phyloP scores from a whole-genome alignment of 1,140 invertebrate genomes.

The Heliconius himera region DNA sequence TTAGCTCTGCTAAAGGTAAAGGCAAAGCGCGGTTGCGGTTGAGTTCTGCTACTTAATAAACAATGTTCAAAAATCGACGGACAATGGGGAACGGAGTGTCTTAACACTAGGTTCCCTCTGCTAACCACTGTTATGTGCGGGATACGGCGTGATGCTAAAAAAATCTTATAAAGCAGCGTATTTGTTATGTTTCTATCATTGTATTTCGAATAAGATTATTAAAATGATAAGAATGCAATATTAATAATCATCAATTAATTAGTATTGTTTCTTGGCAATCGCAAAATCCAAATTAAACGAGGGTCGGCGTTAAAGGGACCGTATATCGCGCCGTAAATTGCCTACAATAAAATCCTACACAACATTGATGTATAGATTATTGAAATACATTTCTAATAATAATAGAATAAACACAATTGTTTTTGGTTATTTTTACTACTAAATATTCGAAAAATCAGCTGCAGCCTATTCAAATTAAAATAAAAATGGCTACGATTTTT shows the following conservation, averaged over 20 bases:
- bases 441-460: background rate
- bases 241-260: slow-evolving; percentile 60
- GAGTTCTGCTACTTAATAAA: too few relatives aligned
- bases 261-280: slow-evolving; percentile 68
- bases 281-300: slow-evolving; percentile 72
- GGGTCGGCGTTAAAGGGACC: slow-evolving; percentile 70
- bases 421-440: background rate
- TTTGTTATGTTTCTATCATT: background rate
- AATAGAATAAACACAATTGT: background rate
- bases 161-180: background rate
- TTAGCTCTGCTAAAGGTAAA: too few relatives aligned
- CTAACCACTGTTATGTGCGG: too few relatives aligned
- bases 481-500: too few relatives aligned
- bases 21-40: too few relatives aligned
- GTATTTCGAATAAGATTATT: background rate
- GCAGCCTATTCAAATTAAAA: too few relatives aligned
- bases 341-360: slow-evolving; percentile 74
- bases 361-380: slow-evolving; percentile 36
- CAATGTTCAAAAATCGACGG: too few relatives aligned
- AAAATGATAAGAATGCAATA: slow-evolving; percentile 24
- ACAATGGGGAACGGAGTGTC: too few relatives aligned
- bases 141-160: too few relatives aligned
- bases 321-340: slow-evolving; percentile 74
- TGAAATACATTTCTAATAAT: background rate
- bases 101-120: too few relatives aligned